phyloP scores from a whole-genome alignment of 2,797 vertebrate species.

The Cyprinella venusta region DNA sequence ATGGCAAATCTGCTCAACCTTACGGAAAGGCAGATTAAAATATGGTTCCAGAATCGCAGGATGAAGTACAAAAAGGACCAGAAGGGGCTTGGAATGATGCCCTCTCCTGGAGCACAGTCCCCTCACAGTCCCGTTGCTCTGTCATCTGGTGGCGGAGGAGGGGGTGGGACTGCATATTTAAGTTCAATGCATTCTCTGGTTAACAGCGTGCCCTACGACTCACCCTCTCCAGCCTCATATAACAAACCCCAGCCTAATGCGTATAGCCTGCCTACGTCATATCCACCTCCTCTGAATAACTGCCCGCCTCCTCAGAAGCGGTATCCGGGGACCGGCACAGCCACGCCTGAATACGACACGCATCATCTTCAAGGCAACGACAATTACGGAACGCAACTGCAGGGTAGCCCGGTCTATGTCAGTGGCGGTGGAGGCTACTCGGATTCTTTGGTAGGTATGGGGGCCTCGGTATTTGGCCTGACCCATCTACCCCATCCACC shows the following conservation, averaged over 20 bases:
- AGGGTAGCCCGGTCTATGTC: slow-evolving; percentile 94
- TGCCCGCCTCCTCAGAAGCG: slow-evolving; percentile 94
- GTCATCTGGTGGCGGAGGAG: slow-evolving; percentile 68
- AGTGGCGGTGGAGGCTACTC: slow-evolving; percentile 88
- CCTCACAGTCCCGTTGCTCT: slow-evolving; percentile 90
- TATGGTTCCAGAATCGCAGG: slow-evolving; percentile 99
- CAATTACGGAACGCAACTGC: slow-evolving; percentile 93
- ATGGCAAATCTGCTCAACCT: slow-evolving; percentile 98
- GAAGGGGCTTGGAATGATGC: slow-evolving; percentile 95
- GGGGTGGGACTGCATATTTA: slow-evolving; percentile 87
- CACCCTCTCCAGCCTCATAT: slow-evolving; percentile 92
- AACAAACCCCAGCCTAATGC: slow-evolving; percentile 91
- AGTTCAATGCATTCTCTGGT: slow-evolving; percentile 98
- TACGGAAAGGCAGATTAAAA: slow-evolving; percentile 99
- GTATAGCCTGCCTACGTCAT: slow-evolving; percentile 90
- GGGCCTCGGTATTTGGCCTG: slow-evolving; percentile 92
- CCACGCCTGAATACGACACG: slow-evolving; percentile 91
- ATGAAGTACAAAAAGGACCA: slow-evolving; percentile 99
- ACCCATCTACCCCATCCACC: slow-evolving; percentile 91
- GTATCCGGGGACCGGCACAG: slow-evolving; percentile 87
- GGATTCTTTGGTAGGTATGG: slow-evolving; percentile 90
- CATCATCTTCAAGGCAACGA: slow-evolving; percentile 91
- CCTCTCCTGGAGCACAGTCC: slow-evolving; percentile 94
- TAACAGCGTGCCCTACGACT: slow-evolving; percentile 93
- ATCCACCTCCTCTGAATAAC: slow-evolving; percentile 87